Evolutionary conservation across 2,113 vertebrate species (phyloP).

Genomic region (Scytalopus superciliaris): DNA sequence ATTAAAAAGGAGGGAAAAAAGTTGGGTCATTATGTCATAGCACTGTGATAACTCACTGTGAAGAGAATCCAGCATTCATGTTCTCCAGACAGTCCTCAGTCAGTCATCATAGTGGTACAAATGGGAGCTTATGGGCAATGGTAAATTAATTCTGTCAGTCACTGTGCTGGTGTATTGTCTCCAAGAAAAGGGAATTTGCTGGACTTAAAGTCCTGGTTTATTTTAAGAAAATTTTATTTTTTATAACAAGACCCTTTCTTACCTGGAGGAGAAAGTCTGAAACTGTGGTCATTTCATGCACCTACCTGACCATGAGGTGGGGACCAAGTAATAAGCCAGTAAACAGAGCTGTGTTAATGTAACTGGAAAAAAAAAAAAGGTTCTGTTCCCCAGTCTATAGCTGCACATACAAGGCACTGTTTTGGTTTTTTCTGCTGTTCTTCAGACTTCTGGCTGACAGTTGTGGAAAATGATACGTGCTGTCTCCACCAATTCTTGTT

Average conservation of each 20-base stretch:
- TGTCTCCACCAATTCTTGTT: neutral
- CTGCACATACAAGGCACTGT: neutral
- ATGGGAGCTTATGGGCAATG: neutral
- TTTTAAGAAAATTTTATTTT: neutral
- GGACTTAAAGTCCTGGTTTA: neutral
- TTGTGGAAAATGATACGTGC: neutral
- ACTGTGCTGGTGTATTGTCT: neutral
- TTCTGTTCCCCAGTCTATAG: neutral
- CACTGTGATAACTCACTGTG: neutral
- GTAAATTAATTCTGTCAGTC: neutral
- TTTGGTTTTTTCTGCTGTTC: neutral
- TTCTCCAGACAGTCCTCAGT: neutral
- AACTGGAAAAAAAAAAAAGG: neutral
- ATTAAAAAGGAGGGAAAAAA: neutral
- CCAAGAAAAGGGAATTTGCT: neutral
- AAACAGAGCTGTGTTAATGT: neutral
- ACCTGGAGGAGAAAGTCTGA: neutral
- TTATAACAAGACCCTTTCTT: neutral
- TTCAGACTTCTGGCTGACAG: neutral
- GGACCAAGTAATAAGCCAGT: neutral
- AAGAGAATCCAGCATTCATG: neutral
- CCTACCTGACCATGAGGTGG: neutral
- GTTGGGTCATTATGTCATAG: accelerated
- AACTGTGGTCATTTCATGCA: neutral
- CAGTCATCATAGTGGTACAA: neutral